These are phyloP conservation scores for Cryptops parisi DNA, from an alignment of 2,888 invertebrate genomes.

Conservation along the genomic window DNA sequence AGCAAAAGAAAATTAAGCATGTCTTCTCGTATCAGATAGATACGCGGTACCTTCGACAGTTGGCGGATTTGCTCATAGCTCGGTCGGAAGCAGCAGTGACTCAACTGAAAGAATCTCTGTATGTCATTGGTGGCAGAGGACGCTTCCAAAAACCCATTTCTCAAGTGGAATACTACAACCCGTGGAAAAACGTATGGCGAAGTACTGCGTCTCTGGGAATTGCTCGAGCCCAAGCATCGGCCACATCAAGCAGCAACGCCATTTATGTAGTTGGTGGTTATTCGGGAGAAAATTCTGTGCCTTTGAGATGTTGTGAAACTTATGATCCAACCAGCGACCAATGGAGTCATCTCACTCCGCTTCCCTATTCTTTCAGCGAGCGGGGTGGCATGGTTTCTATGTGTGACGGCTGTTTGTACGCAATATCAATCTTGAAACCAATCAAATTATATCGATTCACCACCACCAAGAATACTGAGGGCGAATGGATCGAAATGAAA, in stretches of 20 bases:
- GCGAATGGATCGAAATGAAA: not conserved
- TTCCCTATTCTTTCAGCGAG: not conserved
- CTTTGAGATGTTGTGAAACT: not conserved
- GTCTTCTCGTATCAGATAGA: not conserved
- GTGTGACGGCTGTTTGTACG: not conserved
- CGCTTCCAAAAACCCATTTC: not conserved
- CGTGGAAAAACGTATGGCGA: not conserved
- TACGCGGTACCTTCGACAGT: not conserved
- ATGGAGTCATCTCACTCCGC: not conserved
- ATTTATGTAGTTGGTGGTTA: not conserved
- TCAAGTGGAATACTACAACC: not conserved
- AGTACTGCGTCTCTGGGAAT: not conserved
- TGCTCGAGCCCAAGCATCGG: not conserved
- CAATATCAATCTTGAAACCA: not conserved
- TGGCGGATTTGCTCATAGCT: not conserved
- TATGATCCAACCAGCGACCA: not conserved
- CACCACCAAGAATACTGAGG: not conserved
- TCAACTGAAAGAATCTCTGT: not conserved
- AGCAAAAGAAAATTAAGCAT: not conserved
- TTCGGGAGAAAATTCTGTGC: not conserved
- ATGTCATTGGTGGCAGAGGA: not conserved
- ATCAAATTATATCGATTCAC: not conserved
- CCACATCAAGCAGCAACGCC: not conserved
- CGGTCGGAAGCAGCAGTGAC: not conserved
- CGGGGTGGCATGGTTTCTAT: not conserved